phyloP scores from a whole-genome alignment of 1,140 invertebrate genomes.

The Melanaphis sacchari region DNA sequence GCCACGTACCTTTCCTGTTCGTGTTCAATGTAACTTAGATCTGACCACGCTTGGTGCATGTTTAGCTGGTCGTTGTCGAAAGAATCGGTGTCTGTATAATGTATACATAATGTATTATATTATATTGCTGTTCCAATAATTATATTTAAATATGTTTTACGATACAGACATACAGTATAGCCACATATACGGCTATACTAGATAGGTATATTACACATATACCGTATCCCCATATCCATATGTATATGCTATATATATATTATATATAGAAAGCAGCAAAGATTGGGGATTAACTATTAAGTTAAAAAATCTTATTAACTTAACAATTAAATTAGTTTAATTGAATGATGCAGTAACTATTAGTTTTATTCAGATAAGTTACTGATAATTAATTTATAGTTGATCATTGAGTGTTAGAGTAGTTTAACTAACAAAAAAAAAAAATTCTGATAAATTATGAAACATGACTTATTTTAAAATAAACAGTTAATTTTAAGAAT shows the following conservation, averaged over 20 bases:
- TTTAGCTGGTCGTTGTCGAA: slow-evolving; percentile 59
- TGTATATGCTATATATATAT: no score
- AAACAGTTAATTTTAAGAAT: background rate
- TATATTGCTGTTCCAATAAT: background rate
- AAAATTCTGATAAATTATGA: background rate
- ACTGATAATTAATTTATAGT: background rate
- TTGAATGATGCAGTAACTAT: no score
- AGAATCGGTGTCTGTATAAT: background rate
- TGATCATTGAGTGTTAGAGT: no score
- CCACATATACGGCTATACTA: no score
- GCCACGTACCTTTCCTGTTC: slow-evolving; percentile 83
- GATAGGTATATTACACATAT: no score
- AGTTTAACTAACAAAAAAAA: background rate
- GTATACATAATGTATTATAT: background rate
- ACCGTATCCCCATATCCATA: no score
- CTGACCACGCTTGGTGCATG: slow-evolving; percentile 73
- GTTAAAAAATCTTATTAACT: background rate
- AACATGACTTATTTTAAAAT: background rate
- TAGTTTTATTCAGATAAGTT: no score
- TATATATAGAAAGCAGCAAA: no score
- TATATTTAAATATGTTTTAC: background rate
- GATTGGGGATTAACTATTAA: no score
- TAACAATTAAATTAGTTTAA: background rate
- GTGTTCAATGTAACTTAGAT: slow-evolving; percentile 79
- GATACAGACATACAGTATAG: background rate